Evolutionary conservation across 2,113 vertebrate genomes (phyloP).

Genomic region (Mustelus asterias): DNA sequence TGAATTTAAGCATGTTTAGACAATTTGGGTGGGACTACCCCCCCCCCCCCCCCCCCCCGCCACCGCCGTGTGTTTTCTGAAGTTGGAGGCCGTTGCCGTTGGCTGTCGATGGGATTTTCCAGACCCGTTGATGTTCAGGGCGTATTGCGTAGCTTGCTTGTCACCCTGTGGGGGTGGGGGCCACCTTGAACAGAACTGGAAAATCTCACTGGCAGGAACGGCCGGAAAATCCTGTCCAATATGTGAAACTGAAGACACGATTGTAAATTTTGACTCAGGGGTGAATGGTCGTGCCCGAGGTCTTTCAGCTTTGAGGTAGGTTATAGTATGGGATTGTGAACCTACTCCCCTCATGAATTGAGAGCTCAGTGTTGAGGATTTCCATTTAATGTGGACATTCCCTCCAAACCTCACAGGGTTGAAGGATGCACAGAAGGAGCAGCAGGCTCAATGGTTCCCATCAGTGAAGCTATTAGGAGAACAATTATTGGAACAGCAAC

Average conservation of each 20-base stretch:
- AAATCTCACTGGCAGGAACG: no score
- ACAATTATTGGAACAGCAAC: background rate
- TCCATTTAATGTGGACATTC: background rate
- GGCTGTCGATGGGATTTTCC: no score
- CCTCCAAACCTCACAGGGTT: background rate
- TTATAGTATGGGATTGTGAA: background rate
- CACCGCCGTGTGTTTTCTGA: no score
- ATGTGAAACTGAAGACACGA: background rate
- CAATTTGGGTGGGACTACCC: background rate
- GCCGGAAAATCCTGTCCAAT: no score
- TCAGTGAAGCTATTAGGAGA: background rate
- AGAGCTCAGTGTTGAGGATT: background rate
- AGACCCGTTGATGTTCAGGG: no score
- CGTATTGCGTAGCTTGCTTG: no score
- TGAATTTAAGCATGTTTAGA: background rate
- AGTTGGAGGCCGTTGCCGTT: no score
- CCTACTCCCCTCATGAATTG: background rate
- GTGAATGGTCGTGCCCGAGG: background rate
- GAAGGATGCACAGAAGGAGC: background rate
- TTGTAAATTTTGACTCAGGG: background rate
- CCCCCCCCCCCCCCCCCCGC: no score
- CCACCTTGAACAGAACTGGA: no score
- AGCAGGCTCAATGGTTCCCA: background rate
- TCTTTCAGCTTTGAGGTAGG: background rate
- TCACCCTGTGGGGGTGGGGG: no score